Base-by-base conservation (phyloP, 2,797 vertebrate genomes). In the Gymnothorax javanicus region DNA sequence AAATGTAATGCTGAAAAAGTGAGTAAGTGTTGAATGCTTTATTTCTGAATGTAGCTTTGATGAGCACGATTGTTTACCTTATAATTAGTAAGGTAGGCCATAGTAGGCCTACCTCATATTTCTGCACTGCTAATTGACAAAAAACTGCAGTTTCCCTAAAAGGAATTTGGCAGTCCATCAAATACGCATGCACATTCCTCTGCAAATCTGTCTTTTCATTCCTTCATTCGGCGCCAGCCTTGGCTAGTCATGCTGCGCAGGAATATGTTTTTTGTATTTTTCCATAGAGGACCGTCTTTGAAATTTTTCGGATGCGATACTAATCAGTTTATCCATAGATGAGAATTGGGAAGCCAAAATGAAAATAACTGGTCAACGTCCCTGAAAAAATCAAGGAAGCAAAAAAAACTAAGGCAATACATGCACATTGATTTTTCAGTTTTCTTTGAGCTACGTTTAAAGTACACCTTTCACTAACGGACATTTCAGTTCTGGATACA, bases 71-170 rank as follows among this genome's bases (percentile, higher is more conserved):
- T 15, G 64, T 67, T 67, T 33, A 73, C 69, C 25, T 33, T 27
- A 25, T 43, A 59, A 56, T 73, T 85, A 20, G 50, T 23, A 71
- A 43, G 27, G 33, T 25, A 79, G 57, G 13, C 15, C 57, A 54
- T 77, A 43, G 33, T 43, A 43, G 33, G 33, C 33, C 33, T 1
- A 71, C 56, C 85, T 57, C 58, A 50, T 79, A 77, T 60, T 86
- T 86, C 69, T 8, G 71, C 56, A 77, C 9, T 79, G n/a, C 79
- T 59, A 59, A 86, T 77, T 87, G 71, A 50, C 56, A 88, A 90
- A 89, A 84, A 86, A 88, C 86, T 50, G 90, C 82, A 90, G 87
- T 89, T 92, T 91, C 95, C 95, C 95, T 96, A 96, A 94, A 97
- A 96, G 96, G 96, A 94, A 90, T 87, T 92, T 89, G 94, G 93